Percentiles rank a stretch among this genome's conserved stretches.
phyloP scores from a whole-genome alignment of 2,797 vertebrate genomes.

The Chelmon rostratus region DNA sequence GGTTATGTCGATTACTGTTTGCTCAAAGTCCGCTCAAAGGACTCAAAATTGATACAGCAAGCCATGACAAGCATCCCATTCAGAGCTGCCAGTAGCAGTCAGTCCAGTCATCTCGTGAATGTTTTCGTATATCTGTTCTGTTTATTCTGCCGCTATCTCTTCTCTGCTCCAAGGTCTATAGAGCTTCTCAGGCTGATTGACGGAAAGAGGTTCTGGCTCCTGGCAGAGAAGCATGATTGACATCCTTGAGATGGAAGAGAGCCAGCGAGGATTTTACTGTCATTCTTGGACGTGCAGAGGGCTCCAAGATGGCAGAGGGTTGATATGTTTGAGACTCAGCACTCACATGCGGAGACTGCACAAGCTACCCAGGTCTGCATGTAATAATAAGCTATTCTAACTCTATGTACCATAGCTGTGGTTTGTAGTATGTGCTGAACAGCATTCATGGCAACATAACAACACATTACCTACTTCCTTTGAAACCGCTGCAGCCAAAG shows the following conservation, averaged over 20 bases:
- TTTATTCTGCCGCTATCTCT: conserved; percentile 70
- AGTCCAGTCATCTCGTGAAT: conserved; percentile 65
- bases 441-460: conserved; percentile 41
- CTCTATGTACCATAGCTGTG: conserved; percentile 26
- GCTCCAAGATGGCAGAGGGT: conserved; percentile 54
- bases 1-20: conserved; percentile 48
- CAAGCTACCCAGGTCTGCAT: conserved; percentile 33
- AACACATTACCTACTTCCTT: conserved; percentile 58
- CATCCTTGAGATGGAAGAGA: conserved; percentile 67
- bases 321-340: conserved; percentile 55
- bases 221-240: conserved; percentile 76
- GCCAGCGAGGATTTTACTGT: conserved; percentile 73
- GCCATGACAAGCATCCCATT: conserved; percentile 63
- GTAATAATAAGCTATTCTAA: conserved; percentile 21
- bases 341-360: conserved; percentile 25
- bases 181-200: conserved; percentile 73
- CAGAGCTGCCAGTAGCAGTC: conserved; percentile 71
- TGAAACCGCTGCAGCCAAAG: conserved; percentile 45
- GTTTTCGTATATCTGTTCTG: conserved; percentile 73
- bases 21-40: conserved; percentile 48
- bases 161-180: conserved; percentile 51
- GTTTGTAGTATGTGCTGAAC: conserved; percentile 36
- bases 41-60: conserved; percentile 57
- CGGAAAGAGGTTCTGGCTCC: conserved; percentile 69
- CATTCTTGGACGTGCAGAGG: conserved; percentile 64